Evolutionary conservation across 2,888 invertebrate species (phyloP).

Genomic region (Heliconius charithonia): DNA sequence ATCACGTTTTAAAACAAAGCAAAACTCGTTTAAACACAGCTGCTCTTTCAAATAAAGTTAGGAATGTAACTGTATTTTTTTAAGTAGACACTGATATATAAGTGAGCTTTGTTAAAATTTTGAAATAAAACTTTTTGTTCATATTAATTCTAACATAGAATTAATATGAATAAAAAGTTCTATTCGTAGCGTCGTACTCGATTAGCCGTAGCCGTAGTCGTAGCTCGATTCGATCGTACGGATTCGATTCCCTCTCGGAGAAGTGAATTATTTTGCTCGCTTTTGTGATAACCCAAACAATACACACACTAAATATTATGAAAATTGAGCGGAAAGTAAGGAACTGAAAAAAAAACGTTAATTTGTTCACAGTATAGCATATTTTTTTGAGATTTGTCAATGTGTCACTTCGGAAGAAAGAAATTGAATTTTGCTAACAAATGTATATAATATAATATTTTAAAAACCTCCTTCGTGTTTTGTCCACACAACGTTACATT

Average conservation of each 20-base stretch:
- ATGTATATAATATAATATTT: too few relatives aligned
- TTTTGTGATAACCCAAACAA: too few relatives aligned
- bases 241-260: background rate
- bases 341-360: too few relatives aligned
- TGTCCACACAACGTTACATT: too few relatives aligned
- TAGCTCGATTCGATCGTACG: background rate
- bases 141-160: background rate
- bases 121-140: background rate
- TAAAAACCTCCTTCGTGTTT: too few relatives aligned
- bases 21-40: conserved; percentile 19
- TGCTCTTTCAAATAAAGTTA: conserved; percentile 16
- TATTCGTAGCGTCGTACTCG: background rate
- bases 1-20: conserved; percentile 5
- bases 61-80: conserved; percentile 16
- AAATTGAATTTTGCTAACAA: too few relatives aligned
- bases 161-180: too few relatives aligned
- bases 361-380: background rate
- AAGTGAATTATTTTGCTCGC: too few relatives aligned
- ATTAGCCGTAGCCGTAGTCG: too few relatives aligned
- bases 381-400: background rate
- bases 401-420: too few relatives aligned
- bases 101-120: conserved; percentile 1
- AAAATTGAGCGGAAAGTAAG: too few relatives aligned
- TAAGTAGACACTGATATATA: conserved; percentile 21
- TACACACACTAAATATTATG: background rate